Conservation (phyloP, 2,113 vertebrate species). For the Chinchilla lanigera region DNA sequence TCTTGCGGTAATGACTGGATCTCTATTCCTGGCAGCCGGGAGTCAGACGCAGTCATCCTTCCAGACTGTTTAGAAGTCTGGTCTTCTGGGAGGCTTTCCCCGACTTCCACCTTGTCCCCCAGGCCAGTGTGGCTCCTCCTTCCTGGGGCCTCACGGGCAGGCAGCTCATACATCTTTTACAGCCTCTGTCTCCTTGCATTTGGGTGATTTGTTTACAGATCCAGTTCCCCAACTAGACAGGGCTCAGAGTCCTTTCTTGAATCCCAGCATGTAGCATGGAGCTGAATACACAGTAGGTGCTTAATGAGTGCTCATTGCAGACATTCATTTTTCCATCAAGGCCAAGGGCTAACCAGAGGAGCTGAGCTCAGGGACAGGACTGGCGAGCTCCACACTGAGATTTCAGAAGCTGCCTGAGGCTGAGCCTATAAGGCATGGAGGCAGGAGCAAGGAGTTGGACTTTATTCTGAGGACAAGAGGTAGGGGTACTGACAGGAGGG, state of each 20-base stretch:
- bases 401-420: background rate
- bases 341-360: background rate
- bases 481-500: background rate
- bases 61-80: conserved; percentile 51
- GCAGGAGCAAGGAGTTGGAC: too few species aligned
- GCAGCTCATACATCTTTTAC: conserved; percentile 19
- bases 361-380: background rate
- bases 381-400: background rate
- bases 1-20: background rate
- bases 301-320: background rate
- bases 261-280: background rate
- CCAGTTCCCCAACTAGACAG: background rate
- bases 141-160: background rate
- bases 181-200: background rate
- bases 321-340: background rate
- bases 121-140: conserved; percentile 3
- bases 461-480: background rate
- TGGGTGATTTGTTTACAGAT: conserved; percentile 4
- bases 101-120: conserved; percentile 20
- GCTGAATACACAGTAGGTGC: background rate
- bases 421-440: background rate
- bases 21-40: conserved; percentile 64
- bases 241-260: background rate
- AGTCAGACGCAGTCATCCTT: conserved; percentile 64
- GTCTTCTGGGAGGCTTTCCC: conserved; percentile 14